A percentile compares a stretch with the other conserved stretches of the same genome.
These are phyloP conservation scores for Pimpla rufipes DNA, from an alignment of 2,888 invertebrate species.

Conservation along the genomic window DNA sequence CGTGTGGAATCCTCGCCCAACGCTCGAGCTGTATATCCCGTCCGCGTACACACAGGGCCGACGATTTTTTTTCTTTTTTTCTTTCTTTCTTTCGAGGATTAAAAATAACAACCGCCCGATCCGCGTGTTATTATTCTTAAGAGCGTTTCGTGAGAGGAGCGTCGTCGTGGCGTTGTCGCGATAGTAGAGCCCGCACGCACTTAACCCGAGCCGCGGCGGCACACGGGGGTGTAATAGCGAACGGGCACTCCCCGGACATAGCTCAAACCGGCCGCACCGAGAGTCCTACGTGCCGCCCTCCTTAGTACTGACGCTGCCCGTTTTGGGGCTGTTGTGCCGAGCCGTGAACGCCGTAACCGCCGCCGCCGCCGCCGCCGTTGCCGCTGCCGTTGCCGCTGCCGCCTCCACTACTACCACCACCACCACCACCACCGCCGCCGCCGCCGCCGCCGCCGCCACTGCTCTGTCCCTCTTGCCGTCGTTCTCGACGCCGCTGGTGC, in stretches of 20 bases:
- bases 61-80: too few relatives aligned
- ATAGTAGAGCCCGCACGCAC: slow-evolving; percentile 47
- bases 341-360: slow-evolving; percentile 71
- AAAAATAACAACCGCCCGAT: slow-evolving; percentile 1
- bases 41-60: not conserved
- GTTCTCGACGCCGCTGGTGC: slow-evolving; percentile 34
- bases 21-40: not conserved
- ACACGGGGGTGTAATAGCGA: slow-evolving; percentile 57
- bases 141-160: not conserved
- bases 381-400: slow-evolving; percentile 44
- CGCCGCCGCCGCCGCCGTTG: slow-evolving; percentile 48
- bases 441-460: slow-evolving; percentile 49
- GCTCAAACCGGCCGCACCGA: slow-evolving; percentile 80
- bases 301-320: slow-evolving; percentile 84
- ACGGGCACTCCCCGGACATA: slow-evolving; percentile 83
- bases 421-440: slow-evolving; percentile 52
- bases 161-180: slow-evolving; percentile 25
- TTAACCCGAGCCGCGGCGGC: slow-evolving; percentile 55
- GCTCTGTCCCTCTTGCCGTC: slow-evolving; percentile 17
- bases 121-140: slow-evolving; percentile 23
- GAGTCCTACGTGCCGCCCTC: slow-evolving; percentile 83
- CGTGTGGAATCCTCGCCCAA: not conserved
- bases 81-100: too few relatives aligned
- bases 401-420: slow-evolving; percentile 54
- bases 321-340: slow-evolving; percentile 83